These are phyloP conservation scores for Planococcus citri DNA, from an alignment of 1,140 invertebrate genomes.

Conservation along the genomic window DNA sequence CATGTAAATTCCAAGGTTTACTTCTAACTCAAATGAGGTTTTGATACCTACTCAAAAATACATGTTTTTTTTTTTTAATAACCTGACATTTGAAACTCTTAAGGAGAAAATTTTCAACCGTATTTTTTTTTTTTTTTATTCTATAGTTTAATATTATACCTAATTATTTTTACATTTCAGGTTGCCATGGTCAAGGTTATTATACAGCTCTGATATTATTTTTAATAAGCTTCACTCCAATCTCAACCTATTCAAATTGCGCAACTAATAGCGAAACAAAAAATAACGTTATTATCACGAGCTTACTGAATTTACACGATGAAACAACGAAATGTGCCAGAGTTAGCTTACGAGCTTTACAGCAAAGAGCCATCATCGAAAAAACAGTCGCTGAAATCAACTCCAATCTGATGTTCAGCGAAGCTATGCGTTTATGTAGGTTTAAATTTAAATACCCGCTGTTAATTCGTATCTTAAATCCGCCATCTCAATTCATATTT, in stretches of 20 bases:
- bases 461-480: not conserved
- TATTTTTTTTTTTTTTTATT: too few species aligned
- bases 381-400: slow-evolving; percentile 2
- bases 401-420: not conserved
- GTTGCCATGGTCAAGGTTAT: too few species aligned
- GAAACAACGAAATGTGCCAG: not conserved
- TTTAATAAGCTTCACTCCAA: not conserved
- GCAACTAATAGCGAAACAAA: not conserved
- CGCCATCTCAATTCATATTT: not conserved
- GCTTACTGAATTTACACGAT: slow-evolving; percentile 4
- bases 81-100: too few species aligned
- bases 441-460: not conserved
- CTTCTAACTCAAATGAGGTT: too few species aligned
- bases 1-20: too few species aligned
- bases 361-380: not conserved
- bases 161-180: too few species aligned
- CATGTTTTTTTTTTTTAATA: too few species aligned
- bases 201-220: too few species aligned
- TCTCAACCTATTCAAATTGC: not conserved
- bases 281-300: not conserved
- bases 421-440: not conserved
- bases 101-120: too few species aligned
- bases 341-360: not conserved
- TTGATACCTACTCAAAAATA: too few species aligned
- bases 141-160: too few species aligned